Evolutionary conservation across 1,140 invertebrate genomes (phyloP).

Genomic region (Aphelenchoides fujianensis): DNA sequence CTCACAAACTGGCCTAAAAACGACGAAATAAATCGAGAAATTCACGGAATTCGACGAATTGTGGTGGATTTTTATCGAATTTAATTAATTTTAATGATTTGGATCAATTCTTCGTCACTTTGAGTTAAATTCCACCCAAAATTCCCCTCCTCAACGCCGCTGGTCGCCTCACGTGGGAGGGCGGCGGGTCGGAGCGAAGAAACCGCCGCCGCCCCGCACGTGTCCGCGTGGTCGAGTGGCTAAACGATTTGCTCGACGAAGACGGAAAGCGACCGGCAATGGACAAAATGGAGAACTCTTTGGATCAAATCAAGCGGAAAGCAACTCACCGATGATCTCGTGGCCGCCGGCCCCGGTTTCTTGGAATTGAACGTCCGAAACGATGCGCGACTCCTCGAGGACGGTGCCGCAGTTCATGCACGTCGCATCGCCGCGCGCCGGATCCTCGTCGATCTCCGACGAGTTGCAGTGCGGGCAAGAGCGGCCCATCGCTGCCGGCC

Average conservation of each 20-base stretch:
- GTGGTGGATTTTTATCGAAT: too few relatives aligned
- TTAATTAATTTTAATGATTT: too few relatives aligned
- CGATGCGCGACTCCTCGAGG: conserved; percentile 89
- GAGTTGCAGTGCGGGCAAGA: conserved; percentile 57
- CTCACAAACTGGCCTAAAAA: conserved; percentile 57
- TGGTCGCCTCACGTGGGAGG: too few relatives aligned
- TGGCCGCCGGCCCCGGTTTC: conserved; percentile 83
- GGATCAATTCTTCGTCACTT: too few relatives aligned
- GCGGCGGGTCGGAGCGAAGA: neutral
- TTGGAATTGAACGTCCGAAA: conserved; percentile 90
- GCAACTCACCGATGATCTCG: conserved; percentile 76
- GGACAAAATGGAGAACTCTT: too few relatives aligned
- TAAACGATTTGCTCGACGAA: neutral
- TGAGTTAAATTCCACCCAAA: too few relatives aligned
- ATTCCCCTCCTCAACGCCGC: neutral
- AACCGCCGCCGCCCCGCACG: conserved; percentile 12
- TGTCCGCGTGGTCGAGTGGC: neutral
- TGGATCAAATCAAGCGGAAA: neutral
- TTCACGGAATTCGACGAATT: too few relatives aligned
- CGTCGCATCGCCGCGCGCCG: conserved; percentile 79
- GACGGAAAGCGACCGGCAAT: too few relatives aligned
- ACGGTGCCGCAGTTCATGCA: conserved; percentile 94
- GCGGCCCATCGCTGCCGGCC: conserved; percentile 46
- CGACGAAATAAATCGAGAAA: neutral
- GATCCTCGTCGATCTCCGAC: conserved; percentile 59